Conservation (phyloP, 2,888 invertebrate genomes). For the Chrysolina haemoptera region DNA sequence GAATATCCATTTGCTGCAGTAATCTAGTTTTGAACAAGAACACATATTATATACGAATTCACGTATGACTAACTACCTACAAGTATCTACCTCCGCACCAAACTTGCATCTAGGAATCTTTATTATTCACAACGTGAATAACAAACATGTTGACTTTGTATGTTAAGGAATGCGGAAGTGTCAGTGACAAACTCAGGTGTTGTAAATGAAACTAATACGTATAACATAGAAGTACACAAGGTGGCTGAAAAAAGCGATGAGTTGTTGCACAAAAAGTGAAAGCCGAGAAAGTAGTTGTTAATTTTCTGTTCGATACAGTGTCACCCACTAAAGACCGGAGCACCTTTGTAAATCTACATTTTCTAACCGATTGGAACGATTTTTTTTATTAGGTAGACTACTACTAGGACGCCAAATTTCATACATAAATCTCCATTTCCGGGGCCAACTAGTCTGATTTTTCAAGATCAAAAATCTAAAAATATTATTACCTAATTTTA, state of each 20-base stretch:
- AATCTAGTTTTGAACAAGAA: not conserved
- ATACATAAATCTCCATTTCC: too few relatives aligned
- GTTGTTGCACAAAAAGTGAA: not conserved
- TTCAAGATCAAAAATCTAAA: too few relatives aligned
- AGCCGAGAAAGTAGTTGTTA: too few relatives aligned
- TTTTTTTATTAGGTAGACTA: too few relatives aligned
- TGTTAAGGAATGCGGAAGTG: conserved; percentile 45
- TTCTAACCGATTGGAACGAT: too few relatives aligned
- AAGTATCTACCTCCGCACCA: conserved; percentile 4
- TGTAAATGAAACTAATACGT: not conserved
- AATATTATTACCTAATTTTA: too few relatives aligned
- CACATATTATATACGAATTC: not conserved
- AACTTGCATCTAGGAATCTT: conserved; percentile 15
- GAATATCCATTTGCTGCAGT: not conserved
- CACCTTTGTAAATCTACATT: too few relatives aligned
- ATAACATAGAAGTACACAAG: conserved; percentile 2
- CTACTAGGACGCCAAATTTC: too few relatives aligned
- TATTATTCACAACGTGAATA: conserved; percentile 19
- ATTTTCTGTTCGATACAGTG: too few relatives aligned
- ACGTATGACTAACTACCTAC: not conserved
- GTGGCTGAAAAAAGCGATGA: not conserved
- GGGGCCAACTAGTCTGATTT: too few relatives aligned
- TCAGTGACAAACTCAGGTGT: conserved; percentile 36
- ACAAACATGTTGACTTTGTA: conserved; percentile 38
- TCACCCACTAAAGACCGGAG: too few relatives aligned